These are phyloP conservation scores for Drosophila malerkotliana DNA, from an alignment of 1,140 invertebrate genomes.

Conservation along the genomic window DNA sequence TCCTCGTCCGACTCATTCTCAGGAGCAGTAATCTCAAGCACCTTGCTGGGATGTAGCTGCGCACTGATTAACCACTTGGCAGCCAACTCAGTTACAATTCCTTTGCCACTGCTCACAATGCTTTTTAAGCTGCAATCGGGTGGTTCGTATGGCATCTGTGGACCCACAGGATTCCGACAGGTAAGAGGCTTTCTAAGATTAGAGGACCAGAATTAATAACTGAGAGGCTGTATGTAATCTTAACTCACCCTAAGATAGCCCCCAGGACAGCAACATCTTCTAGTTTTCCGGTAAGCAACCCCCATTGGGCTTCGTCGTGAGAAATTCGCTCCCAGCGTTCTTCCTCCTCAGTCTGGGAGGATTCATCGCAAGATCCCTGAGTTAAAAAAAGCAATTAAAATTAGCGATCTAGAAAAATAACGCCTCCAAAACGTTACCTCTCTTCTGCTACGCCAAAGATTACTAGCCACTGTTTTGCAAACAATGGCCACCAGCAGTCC, in stretches of 20 bases:
- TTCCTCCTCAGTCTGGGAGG: conserved; percentile 84
- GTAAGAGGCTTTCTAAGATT: conserved; percentile 51
- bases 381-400: not conserved
- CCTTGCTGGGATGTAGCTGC: conserved; percentile 87
- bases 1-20: conserved; percentile 52
- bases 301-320: conserved; percentile 93
- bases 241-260: conserved; percentile 86
- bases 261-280: conserved; percentile 94
- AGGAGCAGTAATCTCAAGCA: conserved; percentile 63
- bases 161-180: conserved; percentile 64
- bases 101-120: conserved; percentile 92
- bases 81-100: conserved; percentile 92
- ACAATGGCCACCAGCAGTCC: conserved; percentile 90
- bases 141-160: conserved; percentile 86
- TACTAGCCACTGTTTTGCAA: conserved; percentile 88
- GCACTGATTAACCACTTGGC: conserved; percentile 91
- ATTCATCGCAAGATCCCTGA: conserved; percentile 81
- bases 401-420: not conserved
- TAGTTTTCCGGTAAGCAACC: conserved; percentile 92
- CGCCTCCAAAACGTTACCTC: conserved; percentile 34
- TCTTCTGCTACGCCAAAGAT: conserved; percentile 84
- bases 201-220: not conserved
- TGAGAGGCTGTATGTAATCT: not conserved
- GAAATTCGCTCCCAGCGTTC: conserved; percentile 93
- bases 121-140: conserved; percentile 89